These are phyloP conservation scores for Gobio gobio DNA, from an alignment of 2,113 vertebrate species.

Conservation along the genomic window DNA sequence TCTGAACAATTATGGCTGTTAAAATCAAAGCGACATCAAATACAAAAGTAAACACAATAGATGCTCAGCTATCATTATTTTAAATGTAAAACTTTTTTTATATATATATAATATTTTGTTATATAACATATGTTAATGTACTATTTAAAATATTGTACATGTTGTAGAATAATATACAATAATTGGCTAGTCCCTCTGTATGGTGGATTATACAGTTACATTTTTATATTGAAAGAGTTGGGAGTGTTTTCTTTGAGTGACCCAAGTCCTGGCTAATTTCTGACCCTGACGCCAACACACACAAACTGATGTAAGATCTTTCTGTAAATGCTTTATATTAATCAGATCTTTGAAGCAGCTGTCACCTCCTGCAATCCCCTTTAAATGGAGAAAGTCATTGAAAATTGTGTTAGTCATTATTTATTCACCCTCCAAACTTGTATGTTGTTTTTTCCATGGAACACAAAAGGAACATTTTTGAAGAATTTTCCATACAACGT, in stretches of 20 bases:
- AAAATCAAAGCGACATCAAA: neutral
- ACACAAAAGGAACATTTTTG: neutral
- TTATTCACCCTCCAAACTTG: neutral
- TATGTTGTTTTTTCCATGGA: slow-evolving; percentile 19
- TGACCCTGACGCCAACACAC: neutral
- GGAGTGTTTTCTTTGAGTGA: neutral
- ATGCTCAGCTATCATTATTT: too few relatives aligned
- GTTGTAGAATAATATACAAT: neutral
- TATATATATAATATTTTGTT: too few relatives aligned
- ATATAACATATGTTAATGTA: too few relatives aligned
- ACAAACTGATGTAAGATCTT: neutral
- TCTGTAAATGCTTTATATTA: neutral
- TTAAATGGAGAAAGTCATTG: neutral
- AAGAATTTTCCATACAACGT: slow-evolving; percentile 12
- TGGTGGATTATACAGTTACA: neutral
- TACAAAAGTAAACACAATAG: too few relatives aligned
- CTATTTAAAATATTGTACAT: too few relatives aligned
- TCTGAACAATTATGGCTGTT: neutral
- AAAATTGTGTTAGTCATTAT: neutral
- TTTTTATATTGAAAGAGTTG: neutral
- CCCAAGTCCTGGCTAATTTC: neutral
- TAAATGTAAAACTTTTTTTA: too few relatives aligned
- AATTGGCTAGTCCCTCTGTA: neutral
- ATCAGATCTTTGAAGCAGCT: neutral
- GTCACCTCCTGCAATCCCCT: neutral